Evolutionary conservation across 1,140 invertebrate species (phyloP).

Genomic region (Drosophila melanogaster): DNA sequence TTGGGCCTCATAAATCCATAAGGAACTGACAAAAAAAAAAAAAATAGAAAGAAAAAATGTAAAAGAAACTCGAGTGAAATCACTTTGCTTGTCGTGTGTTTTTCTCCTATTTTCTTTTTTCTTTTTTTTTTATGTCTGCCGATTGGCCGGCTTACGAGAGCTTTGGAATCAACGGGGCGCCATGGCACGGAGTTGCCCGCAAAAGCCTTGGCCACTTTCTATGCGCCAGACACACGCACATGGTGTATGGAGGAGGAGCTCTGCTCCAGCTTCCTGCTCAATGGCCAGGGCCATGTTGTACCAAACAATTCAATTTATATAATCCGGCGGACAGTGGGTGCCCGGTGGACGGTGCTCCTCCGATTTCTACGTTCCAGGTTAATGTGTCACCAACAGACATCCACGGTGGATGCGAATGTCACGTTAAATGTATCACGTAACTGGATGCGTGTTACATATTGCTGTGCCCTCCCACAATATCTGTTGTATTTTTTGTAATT

Average conservation of each 20-base stretch:
- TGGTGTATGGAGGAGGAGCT: not conserved
- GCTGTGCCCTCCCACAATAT: not conserved
- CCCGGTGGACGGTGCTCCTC: not conserved
- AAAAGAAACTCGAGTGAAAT: constrained; percentile 8
- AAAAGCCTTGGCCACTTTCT: constrained; percentile 2
- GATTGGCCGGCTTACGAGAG: constrained; percentile 33
- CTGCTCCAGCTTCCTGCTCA: constrained; percentile 45
- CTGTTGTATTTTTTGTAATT: too few species aligned
- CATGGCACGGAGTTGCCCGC: not conserved
- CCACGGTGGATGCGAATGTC: constrained; percentile 35
- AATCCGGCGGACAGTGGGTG: constrained; percentile 55
- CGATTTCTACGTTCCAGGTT: constrained; percentile 41
- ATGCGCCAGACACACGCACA: constrained; percentile 9
- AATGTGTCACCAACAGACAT: constrained; percentile 49
- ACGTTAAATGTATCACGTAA: constrained; percentile 46
- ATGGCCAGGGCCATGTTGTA: constrained; percentile 52
- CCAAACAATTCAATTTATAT: constrained; percentile 80
- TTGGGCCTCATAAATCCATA: constrained; percentile 40
- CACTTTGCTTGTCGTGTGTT: constrained; percentile 1
- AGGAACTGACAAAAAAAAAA: constrained; percentile 42
- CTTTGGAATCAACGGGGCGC: constrained; percentile 29
- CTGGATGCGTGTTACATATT: constrained; percentile 46
- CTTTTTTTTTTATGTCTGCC: constrained; percentile 41
- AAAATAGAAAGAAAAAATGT: constrained; percentile 18
- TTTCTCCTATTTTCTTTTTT: not conserved